These are phyloP conservation scores for Folsomia candida DNA, from an alignment of 2,888 invertebrate species.

Conservation along the genomic window DNA sequence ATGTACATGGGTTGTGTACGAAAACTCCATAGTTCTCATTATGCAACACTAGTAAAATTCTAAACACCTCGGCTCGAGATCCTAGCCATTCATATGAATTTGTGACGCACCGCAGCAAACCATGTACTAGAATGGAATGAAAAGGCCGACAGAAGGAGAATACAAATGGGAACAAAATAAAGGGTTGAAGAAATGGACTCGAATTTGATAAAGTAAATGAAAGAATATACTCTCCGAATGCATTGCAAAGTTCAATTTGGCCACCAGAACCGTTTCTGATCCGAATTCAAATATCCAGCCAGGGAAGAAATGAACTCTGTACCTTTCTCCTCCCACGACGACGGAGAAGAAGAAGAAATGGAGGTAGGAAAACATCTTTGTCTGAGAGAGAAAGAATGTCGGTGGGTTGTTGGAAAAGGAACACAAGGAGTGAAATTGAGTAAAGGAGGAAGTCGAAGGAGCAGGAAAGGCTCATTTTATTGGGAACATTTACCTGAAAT, in stretches of 20 bases:
- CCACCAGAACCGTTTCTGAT: not conserved
- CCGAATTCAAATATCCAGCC: constrained; percentile 1
- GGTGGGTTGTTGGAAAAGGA: constrained; percentile 6
- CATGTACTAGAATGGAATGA: too few relatives aligned
- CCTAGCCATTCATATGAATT: too few relatives aligned
- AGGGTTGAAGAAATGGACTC: constrained; percentile 4
- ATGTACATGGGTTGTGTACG: too few relatives aligned
- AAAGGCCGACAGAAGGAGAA: not conserved
- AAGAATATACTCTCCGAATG: not conserved
- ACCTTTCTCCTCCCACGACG: not conserved
- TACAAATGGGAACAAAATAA: constrained; percentile 1
- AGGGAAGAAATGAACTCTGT: not conserved
- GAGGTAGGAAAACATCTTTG: not conserved
- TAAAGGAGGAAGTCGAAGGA: not conserved
- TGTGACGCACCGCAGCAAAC: too few relatives aligned
- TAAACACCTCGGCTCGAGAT: not conserved
- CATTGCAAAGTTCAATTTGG: not conserved
- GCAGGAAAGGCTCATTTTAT: not conserved
- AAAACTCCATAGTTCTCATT: too few relatives aligned
- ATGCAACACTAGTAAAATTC: not conserved
- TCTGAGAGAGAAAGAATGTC: constrained; percentile 13
- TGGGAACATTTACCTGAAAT: not conserved
- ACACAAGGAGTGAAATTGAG: constrained; percentile 5
- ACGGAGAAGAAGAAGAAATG: not conserved
- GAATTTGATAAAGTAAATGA: constrained; percentile 2